Conservation (phyloP, 2,888 invertebrate species). For the Dexiosoma caninum region DNA sequence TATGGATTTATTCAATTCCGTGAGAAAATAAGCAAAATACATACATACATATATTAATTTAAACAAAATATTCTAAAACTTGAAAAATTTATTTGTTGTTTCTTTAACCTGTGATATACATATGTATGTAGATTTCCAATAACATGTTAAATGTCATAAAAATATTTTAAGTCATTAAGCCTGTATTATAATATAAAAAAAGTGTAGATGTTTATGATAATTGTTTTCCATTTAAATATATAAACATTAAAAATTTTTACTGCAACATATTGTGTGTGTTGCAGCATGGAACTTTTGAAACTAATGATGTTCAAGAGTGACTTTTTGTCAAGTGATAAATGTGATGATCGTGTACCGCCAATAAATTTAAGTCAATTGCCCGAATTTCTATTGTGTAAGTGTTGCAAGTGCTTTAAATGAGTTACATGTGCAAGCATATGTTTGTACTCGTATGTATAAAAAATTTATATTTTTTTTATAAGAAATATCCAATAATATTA, state of each 20-base stretch:
- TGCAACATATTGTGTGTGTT: constrained; percentile 44
- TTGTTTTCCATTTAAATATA: constrained; percentile 2
- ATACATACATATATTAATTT: too few species aligned
- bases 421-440: too few species aligned
- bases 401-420: not conserved
- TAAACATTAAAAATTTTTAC: constrained; percentile 30
- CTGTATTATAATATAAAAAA: not conserved
- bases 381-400: constrained; percentile 86
- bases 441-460: too few species aligned
- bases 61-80: not conserved
- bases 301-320: constrained; percentile 78
- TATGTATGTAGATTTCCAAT: not conserved
- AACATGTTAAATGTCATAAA: not conserved
- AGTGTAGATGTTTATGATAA: constrained; percentile 2
- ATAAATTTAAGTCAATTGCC: constrained; percentile 86
- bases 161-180: not conserved
- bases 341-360: constrained; percentile 84
- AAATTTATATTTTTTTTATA: too few species aligned
- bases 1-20: not conserved
- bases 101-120: constrained; percentile 29
- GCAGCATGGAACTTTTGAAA: constrained; percentile 78
- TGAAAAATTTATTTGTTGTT: not conserved
- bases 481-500: too few species aligned
- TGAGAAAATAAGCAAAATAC: not conserved
- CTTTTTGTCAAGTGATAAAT: constrained; percentile 76